Conservation (phyloP, 2,113 vertebrate species). For the Hyperopisus bebe region DNA sequence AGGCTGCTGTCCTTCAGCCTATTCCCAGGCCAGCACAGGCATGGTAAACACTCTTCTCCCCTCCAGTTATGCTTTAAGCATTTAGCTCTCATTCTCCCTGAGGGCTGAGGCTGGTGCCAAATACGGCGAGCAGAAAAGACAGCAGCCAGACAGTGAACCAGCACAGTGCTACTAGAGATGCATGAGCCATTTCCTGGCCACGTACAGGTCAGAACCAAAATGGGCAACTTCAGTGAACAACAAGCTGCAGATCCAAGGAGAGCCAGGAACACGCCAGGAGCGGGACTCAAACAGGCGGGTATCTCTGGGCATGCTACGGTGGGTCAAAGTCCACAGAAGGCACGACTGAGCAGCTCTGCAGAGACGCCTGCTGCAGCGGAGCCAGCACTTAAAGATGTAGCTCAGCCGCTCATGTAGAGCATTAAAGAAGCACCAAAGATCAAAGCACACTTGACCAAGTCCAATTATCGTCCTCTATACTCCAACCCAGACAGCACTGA, state of each 20-base stretch:
- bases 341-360: not conserved
- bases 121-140: conserved; percentile 19
- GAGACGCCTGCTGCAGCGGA: not conserved
- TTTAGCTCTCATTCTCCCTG: conserved; percentile 34
- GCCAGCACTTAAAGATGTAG: conserved; percentile 4
- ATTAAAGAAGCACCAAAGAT: conserved; percentile 35
- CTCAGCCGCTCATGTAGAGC: conserved; percentile 17
- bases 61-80: conserved; percentile 60
- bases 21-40: conserved; percentile 29
- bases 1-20: conserved; percentile 46
- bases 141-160: conserved; percentile 10
- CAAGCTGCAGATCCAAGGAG: not conserved
- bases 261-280: not conserved
- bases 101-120: conserved; percentile 41
- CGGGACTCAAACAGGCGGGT: not conserved
- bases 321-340: not conserved
- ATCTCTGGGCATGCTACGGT: not conserved
- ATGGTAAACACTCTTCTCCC: conserved; percentile 38
- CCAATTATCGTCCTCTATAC: conserved; percentile 41
- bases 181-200: not conserved
- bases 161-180: not conserved
- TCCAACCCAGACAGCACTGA: conserved; percentile 28
- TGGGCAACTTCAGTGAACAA: not conserved
- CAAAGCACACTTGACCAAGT: conserved; percentile 43
- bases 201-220: conserved; percentile 25